These are phyloP conservation scores for Dascyllus trimaculatus DNA, from an alignment of 2,113 vertebrate species.

Conservation along the genomic window DNA sequence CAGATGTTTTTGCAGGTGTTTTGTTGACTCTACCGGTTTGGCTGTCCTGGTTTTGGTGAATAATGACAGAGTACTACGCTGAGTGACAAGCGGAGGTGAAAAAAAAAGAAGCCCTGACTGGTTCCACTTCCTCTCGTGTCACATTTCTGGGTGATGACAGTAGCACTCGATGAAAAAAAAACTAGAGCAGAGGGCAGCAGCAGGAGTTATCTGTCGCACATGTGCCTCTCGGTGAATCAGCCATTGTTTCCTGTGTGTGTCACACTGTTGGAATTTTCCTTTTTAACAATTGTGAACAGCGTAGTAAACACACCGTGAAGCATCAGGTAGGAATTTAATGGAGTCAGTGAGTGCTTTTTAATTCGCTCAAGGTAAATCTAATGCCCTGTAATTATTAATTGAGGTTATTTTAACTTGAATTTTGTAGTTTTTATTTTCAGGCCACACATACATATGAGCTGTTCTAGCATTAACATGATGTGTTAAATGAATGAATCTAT, in stretches of 20 bases:
- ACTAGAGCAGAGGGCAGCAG: slow-evolving; percentile 39
- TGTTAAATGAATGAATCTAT: too few species aligned
- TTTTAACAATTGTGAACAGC: background rate
- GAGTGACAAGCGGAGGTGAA: slow-evolving; percentile 4
- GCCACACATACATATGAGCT: too few species aligned
- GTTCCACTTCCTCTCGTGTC: slow-evolving; percentile 38
- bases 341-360: background rate
- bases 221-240: background rate
- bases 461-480: too few species aligned
- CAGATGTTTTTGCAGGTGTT: too few species aligned
- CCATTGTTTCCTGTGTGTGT: slow-evolving; percentile 24
- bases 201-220: background rate
- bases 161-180: background rate
- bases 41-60: background rate
- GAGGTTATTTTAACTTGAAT: too few species aligned
- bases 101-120: slow-evolving; percentile 7
- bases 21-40: too few species aligned
- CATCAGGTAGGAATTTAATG: background rate
- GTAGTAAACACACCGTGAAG: background rate
- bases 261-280: background rate
- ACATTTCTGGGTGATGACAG: slow-evolving; percentile 36
- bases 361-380: too few species aligned
- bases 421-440: too few species aligned
- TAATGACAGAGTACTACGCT: background rate
- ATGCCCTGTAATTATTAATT: too few species aligned